Evolutionary conservation across 2,113 vertebrate genomes (phyloP), one percentile per base, ranked within the genome.

Genomic region (Manacus vitellinus): DNA sequence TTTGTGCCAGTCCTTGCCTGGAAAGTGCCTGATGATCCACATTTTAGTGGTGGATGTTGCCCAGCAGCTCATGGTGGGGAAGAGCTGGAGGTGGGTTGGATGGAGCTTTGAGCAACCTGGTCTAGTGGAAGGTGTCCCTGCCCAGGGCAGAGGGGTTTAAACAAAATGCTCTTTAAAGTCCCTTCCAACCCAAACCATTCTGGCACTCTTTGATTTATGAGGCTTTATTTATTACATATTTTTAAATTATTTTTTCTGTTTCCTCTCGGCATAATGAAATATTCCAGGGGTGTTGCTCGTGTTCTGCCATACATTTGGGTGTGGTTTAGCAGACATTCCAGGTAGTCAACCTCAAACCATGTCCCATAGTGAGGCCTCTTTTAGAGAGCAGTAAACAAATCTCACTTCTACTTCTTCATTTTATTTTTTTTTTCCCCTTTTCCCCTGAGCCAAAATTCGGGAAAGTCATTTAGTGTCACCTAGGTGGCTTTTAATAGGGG

Each of bases 231-330:
- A 10, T 13, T 9, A 9, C 18, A 43, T 37, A 41, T 28, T 8
- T 2, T 10, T 2, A 5, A 14, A 22, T 5, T 12, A 1, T 2
- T 30, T 10, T 14, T 16, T 44, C 39, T 4, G 2, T 30, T 17
- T 8, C 1, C 11, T 37, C 27, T 10, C 18, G 22, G 23, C 41
- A 10, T 21, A 75, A 44, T 58, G n/a, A 67, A 55, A 23, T 6
- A 28, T 39, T 33, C 4, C 27, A 30, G 20, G 24, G 44, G n/a
- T 92, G 39, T 56, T 43, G 22, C 33, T 70, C 9, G 6, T 1
- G 3, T 14, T 51, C 41, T 73, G 58, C 72, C 22, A 0, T 31
- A 6, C 1, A 6, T 65, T 82, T 78, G 71, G 25, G 22, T 70
- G 54, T 37, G 59, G 25, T 51, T 59, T 86, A 54, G 63, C 61